phyloP scores from a whole-genome alignment of 2,888 invertebrate species.

The Xestia xanthographa region DNA sequence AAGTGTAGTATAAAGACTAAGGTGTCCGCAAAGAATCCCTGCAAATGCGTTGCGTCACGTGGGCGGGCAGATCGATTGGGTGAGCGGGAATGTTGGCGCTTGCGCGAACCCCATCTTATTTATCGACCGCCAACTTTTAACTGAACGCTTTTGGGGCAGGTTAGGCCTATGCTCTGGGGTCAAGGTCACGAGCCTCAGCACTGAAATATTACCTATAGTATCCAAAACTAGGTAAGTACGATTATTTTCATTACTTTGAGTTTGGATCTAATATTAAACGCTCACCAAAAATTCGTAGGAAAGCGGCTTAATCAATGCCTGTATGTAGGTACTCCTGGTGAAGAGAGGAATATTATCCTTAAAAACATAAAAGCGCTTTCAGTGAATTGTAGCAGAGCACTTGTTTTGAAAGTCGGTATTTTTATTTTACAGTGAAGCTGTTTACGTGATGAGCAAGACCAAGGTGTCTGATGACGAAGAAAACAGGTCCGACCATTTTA shows the following conservation, averaged over 20 bases:
- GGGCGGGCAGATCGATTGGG: slow-evolving; percentile 88
- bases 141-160: slow-evolving; percentile 90
- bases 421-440: not conserved
- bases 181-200: slow-evolving; percentile 85
- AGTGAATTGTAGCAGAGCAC: slow-evolving; percentile 4
- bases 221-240: slow-evolving; percentile 37
- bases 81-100: slow-evolving; percentile 81
- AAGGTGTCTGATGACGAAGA: slow-evolving; percentile 4
- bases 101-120: slow-evolving; percentile 84
- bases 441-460: not conserved
- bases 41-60: slow-evolving; percentile 90
- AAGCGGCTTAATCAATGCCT: not conserved
- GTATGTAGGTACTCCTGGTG: not conserved
- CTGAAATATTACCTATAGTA: slow-evolving; percentile 62
- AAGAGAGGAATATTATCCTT: not conserved
- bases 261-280: not conserved
- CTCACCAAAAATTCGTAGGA: not conserved
- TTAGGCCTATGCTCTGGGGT: slow-evolving; percentile 90
- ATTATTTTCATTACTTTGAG: slow-evolving; percentile 15
- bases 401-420: slow-evolving; percentile 4
- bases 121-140: slow-evolving; percentile 88
- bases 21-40: slow-evolving; percentile 87
- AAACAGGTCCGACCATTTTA: not conserved
- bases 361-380: slow-evolving; percentile 9
- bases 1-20: slow-evolving; percentile 70